Conservation (phyloP, 1,140 invertebrate genomes). For the Ceratitis capitata region DNA sequence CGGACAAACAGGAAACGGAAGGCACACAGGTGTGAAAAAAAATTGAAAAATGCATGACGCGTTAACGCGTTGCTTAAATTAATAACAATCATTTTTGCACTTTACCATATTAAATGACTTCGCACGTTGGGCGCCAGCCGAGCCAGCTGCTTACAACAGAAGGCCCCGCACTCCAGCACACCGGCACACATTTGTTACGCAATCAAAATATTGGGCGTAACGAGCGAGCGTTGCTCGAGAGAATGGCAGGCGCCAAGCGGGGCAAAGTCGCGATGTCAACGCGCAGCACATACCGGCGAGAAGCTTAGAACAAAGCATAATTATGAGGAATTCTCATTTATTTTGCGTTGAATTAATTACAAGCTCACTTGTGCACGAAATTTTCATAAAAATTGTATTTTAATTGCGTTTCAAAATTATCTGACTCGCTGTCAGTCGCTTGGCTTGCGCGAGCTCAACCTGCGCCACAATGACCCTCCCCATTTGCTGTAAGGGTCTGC, state of each 20-base stretch:
- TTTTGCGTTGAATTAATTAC: conserved; percentile 23
- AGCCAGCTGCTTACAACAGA: no score
- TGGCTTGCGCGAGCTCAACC: not conserved
- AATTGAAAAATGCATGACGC: no score
- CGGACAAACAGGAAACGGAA: not conserved
- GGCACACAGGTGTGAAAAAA: not conserved
- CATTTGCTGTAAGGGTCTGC: no score
- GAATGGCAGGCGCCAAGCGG: not conserved
- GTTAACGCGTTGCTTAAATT: not conserved
- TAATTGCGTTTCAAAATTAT: conserved; percentile 12
- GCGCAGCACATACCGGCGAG: not conserved
- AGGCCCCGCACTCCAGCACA: not conserved
- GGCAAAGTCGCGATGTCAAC: not conserved
- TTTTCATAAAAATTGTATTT: conserved; percentile 19
- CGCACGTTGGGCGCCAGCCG: no score
- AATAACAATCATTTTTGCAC: not conserved
- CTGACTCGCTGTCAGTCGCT: not conserved
- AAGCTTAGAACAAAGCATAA: conserved; percentile 8
- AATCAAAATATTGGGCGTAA: not conserved
- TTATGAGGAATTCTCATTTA: conserved; percentile 14
- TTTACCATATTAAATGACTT: not conserved
- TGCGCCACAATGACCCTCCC: no score
- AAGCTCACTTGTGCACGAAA: conserved; percentile 36
- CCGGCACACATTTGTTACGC: not conserved
- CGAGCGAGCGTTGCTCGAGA: not conserved